Evolutionary conservation across 2,797 vertebrate genomes (phyloP).

Genomic region (Urophycis tenuis): DNA sequence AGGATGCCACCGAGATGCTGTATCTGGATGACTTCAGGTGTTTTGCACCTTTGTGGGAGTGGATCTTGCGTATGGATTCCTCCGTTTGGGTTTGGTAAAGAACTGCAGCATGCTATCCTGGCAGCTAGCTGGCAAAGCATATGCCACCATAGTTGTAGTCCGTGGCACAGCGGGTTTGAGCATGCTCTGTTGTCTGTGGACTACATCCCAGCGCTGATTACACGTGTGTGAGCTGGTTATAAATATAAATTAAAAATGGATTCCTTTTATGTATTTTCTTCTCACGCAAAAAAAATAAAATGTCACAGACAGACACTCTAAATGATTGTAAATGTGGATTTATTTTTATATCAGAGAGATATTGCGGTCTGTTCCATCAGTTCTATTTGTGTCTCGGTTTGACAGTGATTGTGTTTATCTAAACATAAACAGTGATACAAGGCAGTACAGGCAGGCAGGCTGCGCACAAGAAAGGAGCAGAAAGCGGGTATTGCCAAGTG

Average conservation of each 20-base stretch:
- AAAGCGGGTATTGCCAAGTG: slow-evolving; percentile 51
- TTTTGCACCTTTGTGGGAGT: background rate
- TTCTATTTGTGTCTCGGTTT: background rate
- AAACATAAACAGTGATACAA: slow-evolving; percentile 18
- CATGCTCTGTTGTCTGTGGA: background rate
- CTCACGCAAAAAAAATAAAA: background rate
- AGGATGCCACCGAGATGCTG: background rate
- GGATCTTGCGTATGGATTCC: background rate
- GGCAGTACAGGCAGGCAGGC: slow-evolving; percentile 12
- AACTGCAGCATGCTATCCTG: background rate
- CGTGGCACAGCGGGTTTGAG: background rate
- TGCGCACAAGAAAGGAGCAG: slow-evolving; percentile 33
- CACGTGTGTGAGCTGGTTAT: background rate
- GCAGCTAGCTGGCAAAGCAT: background rate
- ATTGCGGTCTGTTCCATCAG: background rate
- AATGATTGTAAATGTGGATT: background rate
- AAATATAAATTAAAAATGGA: background rate
- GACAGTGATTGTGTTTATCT: slow-evolving; percentile 11
- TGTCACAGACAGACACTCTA: background rate
- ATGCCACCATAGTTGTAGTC: background rate
- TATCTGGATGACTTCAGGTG: background rate
- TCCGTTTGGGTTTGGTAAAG: background rate
- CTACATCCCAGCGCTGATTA: background rate
- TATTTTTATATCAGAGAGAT: background rate
- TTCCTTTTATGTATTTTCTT: background rate